Evolutionary conservation across 2,113 vertebrate species (phyloP).

Genomic region (Speoplatyrhinus poulsoni): DNA sequence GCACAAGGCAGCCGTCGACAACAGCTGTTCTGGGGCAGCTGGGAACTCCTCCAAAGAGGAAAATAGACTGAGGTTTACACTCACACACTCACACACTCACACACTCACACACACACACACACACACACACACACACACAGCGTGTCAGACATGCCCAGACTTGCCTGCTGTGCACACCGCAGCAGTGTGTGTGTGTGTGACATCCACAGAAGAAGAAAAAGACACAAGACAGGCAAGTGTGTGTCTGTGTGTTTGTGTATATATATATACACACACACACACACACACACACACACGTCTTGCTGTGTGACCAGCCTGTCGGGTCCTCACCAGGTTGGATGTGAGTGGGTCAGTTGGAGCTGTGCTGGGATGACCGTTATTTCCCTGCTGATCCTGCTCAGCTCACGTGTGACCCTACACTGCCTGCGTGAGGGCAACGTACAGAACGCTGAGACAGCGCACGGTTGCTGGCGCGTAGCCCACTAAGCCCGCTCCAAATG

Average conservation of each 20-base stretch:
- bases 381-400: background rate
- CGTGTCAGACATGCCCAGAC: no score
- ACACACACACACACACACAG: constrained; percentile 1
- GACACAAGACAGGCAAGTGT: no score
- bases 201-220: no score
- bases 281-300: background rate
- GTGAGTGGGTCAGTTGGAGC: constrained; percentile 3
- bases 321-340: background rate
- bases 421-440: background rate
- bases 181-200: background rate
- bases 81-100: no score
- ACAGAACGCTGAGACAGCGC: background rate
- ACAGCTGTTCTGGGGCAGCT: no score
- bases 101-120: background rate
- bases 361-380: background rate
- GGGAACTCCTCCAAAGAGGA: no score
- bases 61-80: no score
- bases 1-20: no score
- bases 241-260: no score
- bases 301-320: constrained; percentile 5
- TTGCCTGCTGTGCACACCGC: background rate
- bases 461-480: background rate
- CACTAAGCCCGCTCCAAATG: background rate
- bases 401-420: background rate
- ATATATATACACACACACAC: no score